These are phyloP conservation scores for Drosophila subquinaria DNA, from an alignment of 2,888 invertebrate species.

Conservation along the genomic window DNA sequence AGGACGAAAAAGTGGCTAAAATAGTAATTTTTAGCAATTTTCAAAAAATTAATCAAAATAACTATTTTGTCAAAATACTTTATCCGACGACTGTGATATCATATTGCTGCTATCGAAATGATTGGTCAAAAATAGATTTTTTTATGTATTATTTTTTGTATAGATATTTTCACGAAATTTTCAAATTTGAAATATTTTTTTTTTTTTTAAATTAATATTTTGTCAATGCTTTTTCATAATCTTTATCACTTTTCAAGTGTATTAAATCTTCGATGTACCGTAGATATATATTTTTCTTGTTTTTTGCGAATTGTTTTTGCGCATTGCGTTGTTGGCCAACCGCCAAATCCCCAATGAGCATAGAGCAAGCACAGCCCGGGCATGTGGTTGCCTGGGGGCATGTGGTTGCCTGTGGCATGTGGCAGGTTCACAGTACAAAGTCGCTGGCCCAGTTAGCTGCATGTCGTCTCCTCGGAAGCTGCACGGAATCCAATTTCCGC, in stretches of 20 bases:
- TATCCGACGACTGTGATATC: too few species aligned
- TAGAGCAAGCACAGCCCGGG: not conserved
- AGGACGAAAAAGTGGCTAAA: too few species aligned
- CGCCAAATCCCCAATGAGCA: constrained; percentile 40
- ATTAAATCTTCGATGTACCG: not conserved
- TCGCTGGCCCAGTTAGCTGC: constrained; percentile 45
- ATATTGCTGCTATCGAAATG: too few species aligned
- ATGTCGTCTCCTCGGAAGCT: constrained; percentile 24
- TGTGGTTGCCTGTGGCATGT: too few species aligned
- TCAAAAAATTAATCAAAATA: too few species aligned
- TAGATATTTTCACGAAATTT: too few species aligned
- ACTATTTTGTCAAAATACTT: too few species aligned
- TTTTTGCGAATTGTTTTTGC: constrained; percentile 42
- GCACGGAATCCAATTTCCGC: constrained; percentile 67
- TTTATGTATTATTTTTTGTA: too few species aligned
- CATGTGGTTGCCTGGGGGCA: constrained; percentile 5
- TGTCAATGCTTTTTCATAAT: not conserved
- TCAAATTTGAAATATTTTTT: too few species aligned
- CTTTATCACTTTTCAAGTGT: not conserved
- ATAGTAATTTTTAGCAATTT: too few species aligned
- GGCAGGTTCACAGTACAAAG: constrained; percentile 57
- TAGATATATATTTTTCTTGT: not conserved
- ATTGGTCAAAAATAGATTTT: too few species aligned
- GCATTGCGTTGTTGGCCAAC: constrained; percentile 68
- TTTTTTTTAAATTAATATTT: too few species aligned